These are phyloP conservation scores for Etheostoma perlongum DNA, from an alignment of 2,797 vertebrate genomes.

Conservation along the genomic window DNA sequence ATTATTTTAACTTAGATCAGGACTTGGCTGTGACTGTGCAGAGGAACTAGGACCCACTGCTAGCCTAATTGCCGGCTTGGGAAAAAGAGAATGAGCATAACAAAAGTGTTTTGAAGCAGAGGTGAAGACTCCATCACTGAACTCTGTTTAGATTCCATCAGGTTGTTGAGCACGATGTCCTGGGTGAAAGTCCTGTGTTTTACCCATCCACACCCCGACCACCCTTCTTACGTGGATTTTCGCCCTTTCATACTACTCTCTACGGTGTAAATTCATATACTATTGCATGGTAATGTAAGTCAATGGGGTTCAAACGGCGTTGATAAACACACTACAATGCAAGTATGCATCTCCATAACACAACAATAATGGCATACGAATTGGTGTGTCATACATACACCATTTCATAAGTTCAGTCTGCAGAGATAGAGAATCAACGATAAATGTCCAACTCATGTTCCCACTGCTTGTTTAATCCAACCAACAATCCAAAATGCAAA, in stretches of 20 bases:
- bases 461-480: background rate
- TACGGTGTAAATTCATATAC: no score
- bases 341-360: no score
- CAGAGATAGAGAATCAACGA: background rate
- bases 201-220: no score
- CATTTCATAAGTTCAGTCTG: no score
- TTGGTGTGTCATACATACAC: no score
- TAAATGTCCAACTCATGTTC: background rate
- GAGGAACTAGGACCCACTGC: conserved; percentile 65
- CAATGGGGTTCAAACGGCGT: no score
- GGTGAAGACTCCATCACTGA: conserved; percentile 51
- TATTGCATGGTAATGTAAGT: no score
- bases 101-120: conserved; percentile 70
- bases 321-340: no score
- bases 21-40: conserved; percentile 74
- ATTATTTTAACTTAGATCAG: conserved; percentile 83
- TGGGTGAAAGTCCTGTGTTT: no score
- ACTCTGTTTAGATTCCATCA: conserved; percentile 62
- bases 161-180: conserved; percentile 40
- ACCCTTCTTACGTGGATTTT: no score
- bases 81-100: conserved; percentile 64
- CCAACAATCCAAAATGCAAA: background rate
- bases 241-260: no score
- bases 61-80: conserved; percentile 78
- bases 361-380: no score